Conservation (phyloP, 2,797 vertebrate genomes). For the Sebastes iracundus region DNA sequence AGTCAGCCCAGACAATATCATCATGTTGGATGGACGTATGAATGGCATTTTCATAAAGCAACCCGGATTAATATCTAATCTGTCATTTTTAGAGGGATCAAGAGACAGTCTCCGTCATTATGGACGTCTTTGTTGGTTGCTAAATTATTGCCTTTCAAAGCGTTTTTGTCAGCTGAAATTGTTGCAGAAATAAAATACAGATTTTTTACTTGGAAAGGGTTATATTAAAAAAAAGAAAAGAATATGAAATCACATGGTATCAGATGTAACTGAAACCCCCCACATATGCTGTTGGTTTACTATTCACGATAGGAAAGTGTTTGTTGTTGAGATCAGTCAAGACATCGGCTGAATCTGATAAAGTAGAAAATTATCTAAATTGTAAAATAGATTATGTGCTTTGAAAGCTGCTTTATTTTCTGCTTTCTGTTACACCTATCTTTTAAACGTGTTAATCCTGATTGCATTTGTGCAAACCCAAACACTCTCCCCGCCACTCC, state of each 20-base stretch:
- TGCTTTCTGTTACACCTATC: background rate
- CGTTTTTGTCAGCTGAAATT: slow-evolving; percentile 12
- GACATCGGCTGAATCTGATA: background rate
- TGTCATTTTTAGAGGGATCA: slow-evolving; percentile 60
- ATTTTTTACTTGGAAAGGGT: background rate
- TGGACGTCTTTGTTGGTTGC: slow-evolving; percentile 25
- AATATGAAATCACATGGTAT: background rate
- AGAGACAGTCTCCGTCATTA: slow-evolving; percentile 49
- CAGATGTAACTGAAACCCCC: background rate
- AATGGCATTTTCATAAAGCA: slow-evolving; percentile 71
- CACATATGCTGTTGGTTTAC: background rate
- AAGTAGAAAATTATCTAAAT: slow-evolving; percentile 5
- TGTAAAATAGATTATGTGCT: background rate
- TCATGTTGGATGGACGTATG: slow-evolving; percentile 45
- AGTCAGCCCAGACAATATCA: slow-evolving; percentile 41
- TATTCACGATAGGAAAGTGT: background rate
- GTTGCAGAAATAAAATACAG: background rate
- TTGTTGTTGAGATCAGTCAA: slow-evolving; percentile 11
- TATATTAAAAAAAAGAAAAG: background rate
- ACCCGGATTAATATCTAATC: slow-evolving; percentile 67
- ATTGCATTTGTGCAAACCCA: slow-evolving; percentile 7
- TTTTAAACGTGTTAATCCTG: slow-evolving; percentile 1
- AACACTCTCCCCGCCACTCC: background rate
- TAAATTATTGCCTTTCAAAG: slow-evolving; percentile 29
- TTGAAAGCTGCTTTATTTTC: background rate